phyloP scores from a whole-genome alignment of 2,888 invertebrate species.

The Drosophila conformis region DNA sequence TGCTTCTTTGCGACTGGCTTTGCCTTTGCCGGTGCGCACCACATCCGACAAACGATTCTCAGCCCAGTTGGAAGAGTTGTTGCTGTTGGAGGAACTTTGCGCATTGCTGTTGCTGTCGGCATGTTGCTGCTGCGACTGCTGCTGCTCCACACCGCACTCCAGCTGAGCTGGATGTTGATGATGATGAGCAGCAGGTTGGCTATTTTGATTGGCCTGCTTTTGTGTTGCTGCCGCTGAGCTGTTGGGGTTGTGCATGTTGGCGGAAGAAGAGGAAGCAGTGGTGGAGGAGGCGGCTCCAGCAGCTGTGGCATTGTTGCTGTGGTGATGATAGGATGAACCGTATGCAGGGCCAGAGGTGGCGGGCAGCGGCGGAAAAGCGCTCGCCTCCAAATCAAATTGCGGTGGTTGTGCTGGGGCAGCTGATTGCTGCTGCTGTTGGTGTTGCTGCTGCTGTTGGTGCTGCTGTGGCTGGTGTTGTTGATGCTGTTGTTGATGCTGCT shows the following conservation, averaged over 20 bases:
- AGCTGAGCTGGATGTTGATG: constrained; percentile 3
- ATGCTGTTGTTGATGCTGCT: constrained; percentile 65
- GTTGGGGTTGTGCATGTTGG: constrained; percentile 52
- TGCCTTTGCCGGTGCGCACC: constrained; percentile 86
- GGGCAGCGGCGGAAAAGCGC: constrained; percentile 92
- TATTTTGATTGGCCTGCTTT: constrained; percentile 43
- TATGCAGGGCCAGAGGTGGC: constrained; percentile 84
- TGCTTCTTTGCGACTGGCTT: constrained; percentile 80
- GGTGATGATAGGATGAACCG: constrained; percentile 33
- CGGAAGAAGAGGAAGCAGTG: background rate
- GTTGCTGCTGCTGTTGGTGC: constrained; percentile 77
- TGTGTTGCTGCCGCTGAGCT: constrained; percentile 48
- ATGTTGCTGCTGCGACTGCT: constrained; percentile 61
- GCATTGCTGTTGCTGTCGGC: constrained; percentile 54
- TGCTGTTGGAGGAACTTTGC: constrained; percentile 71
- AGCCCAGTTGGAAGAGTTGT: constrained; percentile 83
- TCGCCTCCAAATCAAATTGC: constrained; percentile 92
- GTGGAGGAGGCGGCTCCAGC: background rate
- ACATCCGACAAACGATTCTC: constrained; percentile 91
- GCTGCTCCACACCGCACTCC: constrained; percentile 48
- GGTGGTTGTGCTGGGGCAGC: constrained; percentile 85
- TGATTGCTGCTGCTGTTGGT: constrained; percentile 80
- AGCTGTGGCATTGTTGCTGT: constrained; percentile 49
- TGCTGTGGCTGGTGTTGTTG: constrained; percentile 54
- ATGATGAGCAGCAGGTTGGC: background rate